Evolutionary conservation across 1,140 invertebrate genomes (phyloP), one percentile per base, ranked within the genome.

Genomic region (Hesperophylax magnus): DNA sequence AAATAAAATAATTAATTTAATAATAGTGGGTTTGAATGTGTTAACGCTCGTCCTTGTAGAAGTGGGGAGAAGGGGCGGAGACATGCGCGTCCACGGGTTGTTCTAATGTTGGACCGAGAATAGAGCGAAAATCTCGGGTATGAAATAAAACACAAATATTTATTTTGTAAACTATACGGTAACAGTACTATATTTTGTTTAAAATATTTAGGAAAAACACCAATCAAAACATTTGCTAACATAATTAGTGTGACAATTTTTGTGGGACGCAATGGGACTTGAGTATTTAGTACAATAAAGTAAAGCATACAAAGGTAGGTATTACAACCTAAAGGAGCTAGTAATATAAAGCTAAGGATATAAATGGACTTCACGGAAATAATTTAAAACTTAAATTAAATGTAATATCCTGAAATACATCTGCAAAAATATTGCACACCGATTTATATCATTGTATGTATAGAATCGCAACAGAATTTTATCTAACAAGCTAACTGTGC

Each of bases 171-270:
- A 84, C 83, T 84, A 84, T 84, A 76, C 77, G 80, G 80, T 84
- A 84, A 84, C 83, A 84, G 83, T 84, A 80, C 83, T 84, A 84
- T 84, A 84, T 84, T 84, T 84, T 78, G 79, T 78, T 84, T 84
- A 84, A 84, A 84, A 81, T 84, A 84, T 84, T 84, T 80, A 84
- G 80, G 82, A 78, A 84, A 84, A 84, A 84, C 83, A 84, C 83
- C 83, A 84, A 82, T 84, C 65, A 82, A 82, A 81, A 84, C 83
- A 84, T 80, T 84, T 84, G 80, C 83, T 84, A 82, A 84, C 80
- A 82, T 84, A 84, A 82, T 81, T 80, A 82, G 80, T 82, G 83
- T 80, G 47, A 82, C 60, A 81, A 77, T 80, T 82, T 75, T 74
- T 78, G 80, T 84, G 80, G 83, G 83, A 84, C 83, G 83, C 83